Percentiles rank a stretch among this genome's conserved stretches.
phyloP scores from a whole-genome alignment of 2,113 vertebrate genomes.

The Onychorhynchus coronatus region DNA sequence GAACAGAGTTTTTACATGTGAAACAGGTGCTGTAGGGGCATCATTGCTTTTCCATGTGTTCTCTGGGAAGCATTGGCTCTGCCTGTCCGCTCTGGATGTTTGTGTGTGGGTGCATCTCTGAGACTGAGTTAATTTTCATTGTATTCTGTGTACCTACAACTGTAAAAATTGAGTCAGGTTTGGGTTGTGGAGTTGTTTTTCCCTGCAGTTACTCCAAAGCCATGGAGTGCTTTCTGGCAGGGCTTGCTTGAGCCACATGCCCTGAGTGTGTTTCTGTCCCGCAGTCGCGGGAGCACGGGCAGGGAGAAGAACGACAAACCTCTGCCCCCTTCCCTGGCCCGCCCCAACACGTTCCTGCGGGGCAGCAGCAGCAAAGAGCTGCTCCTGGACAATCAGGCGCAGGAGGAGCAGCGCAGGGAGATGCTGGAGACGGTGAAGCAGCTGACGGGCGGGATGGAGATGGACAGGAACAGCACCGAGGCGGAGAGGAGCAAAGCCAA shows the following conservation, averaged over 20 bases:
- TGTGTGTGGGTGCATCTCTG: background rate
- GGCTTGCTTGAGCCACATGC: too few relatives aligned
- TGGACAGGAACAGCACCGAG: conserved; percentile 74
- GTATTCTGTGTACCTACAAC: background rate
- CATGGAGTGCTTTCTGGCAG: fast-evolving
- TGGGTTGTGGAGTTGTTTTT: background rate
- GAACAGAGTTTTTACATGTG: fast-evolving
- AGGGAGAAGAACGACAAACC: conserved; percentile 91
- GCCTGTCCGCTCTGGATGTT: background rate
- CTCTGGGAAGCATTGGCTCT: background rate
- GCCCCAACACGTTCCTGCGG: conserved; percentile 77
- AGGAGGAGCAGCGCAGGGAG: conserved; percentile 83
- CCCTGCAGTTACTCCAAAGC: background rate
- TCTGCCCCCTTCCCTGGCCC: conserved; percentile 67
- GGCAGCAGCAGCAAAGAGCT: conserved; percentile 87
- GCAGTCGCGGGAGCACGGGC: conserved; percentile 79
- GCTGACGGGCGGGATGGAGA: conserved; percentile 75
- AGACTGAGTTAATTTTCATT: background rate
- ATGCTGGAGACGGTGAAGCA: conserved; percentile 81
- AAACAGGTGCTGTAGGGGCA: background rate
- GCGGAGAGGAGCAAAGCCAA: conserved; percentile 73
- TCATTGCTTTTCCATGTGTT: fast-evolving
- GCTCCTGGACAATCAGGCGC: conserved; percentile 79
- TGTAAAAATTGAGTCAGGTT: background rate
- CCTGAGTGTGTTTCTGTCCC: background rate